A percentile compares a stretch with the other conserved stretches of the same genome.
These are phyloP conservation scores for Lucilia cuprina DNA, from an alignment of 1,140 invertebrate genomes.

Conservation along the genomic window DNA sequence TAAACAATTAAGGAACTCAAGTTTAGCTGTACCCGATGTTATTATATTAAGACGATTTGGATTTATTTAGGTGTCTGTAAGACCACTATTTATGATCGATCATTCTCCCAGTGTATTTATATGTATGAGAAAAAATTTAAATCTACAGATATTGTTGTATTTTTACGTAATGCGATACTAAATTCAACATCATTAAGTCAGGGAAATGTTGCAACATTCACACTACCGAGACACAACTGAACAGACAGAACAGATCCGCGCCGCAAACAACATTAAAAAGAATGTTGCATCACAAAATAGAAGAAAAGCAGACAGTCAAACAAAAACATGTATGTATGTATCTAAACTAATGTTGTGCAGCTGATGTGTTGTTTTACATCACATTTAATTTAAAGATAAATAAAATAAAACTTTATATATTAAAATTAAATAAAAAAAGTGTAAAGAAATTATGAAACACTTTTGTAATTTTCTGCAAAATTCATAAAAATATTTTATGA, in stretches of 20 bases:
- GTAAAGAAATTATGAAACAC: too few species aligned
- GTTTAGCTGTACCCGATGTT: too few species aligned
- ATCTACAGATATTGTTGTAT: not conserved
- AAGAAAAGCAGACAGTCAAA: not conserved
- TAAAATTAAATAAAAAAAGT: not conserved
- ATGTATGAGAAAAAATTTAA: not conserved
- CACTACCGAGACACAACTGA: not conserved
- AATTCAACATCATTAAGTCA: not conserved
- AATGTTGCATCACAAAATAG: not conserved
- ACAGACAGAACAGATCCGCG: not conserved
- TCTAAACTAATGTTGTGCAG: not conserved
- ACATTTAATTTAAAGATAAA: not conserved
- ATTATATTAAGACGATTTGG: too few species aligned
- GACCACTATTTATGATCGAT: too few species aligned
- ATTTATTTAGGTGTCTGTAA: too few species aligned
- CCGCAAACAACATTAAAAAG: not conserved
- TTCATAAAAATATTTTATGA: not conserved
- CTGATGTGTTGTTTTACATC: not conserved
- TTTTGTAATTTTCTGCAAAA: too few species aligned
- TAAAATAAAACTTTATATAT: too few species aligned
- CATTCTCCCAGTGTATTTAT: not conserved
- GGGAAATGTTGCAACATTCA: slow-evolving; percentile 23
- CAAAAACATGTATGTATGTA: not conserved
- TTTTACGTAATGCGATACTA: not conserved
- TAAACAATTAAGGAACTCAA: too few species aligned